phyloP scores from a whole-genome alignment of 2,113 vertebrate genomes.

The Centropus unirufus region DNA sequence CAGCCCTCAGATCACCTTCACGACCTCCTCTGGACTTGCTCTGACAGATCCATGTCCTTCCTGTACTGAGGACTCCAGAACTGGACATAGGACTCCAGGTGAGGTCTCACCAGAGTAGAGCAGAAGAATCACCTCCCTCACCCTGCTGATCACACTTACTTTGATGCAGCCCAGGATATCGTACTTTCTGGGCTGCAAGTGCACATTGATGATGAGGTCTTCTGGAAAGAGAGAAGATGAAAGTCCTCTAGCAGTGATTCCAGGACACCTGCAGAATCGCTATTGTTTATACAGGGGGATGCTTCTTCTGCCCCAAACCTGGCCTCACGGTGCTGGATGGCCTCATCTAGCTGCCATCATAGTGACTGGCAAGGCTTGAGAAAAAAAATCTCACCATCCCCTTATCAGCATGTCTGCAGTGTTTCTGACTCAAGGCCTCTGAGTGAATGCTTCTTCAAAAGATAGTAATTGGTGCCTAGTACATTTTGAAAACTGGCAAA shows the following conservation, averaged over 20 bases:
- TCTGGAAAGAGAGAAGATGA: background rate
- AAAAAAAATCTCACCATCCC: background rate
- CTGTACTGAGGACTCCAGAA: too few relatives aligned
- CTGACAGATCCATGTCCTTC: too few relatives aligned
- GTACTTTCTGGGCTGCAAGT: too few relatives aligned
- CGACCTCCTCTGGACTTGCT: too few relatives aligned
- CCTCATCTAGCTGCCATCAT: background rate
- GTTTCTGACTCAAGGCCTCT: background rate
- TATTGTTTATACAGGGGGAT: background rate
- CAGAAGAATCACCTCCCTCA: too few relatives aligned
- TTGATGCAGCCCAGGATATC: too few relatives aligned
- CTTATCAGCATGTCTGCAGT: accelerated
- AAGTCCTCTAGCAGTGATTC: background rate
- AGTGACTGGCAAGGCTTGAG: background rate
- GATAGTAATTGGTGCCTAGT: background rate
- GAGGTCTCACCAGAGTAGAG: too few relatives aligned
- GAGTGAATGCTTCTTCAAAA: background rate
- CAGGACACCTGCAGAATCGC: background rate
- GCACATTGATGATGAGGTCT: background rate
- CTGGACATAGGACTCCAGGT: too few relatives aligned
- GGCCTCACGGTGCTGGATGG: background rate
- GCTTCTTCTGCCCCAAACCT: background rate
- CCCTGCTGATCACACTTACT: too few relatives aligned
- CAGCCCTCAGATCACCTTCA: too few relatives aligned
- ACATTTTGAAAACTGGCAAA: background rate